A percentile compares a stretch with the other conserved stretches of the same genome.
Evolutionary conservation across 2,113 vertebrate species (phyloP).

Genomic region (Desmodus rotundus): DNA sequence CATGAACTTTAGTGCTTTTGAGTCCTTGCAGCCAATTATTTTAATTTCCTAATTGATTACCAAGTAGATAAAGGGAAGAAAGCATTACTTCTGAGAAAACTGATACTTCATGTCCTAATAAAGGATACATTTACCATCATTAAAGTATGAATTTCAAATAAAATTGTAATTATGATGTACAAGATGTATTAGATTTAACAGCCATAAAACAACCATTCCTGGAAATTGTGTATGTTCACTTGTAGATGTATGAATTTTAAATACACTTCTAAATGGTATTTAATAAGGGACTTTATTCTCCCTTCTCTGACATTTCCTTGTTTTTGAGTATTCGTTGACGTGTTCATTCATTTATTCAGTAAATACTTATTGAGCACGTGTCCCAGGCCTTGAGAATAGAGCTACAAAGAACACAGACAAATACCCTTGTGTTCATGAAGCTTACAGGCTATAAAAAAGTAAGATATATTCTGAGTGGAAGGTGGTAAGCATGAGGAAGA

Average conservation of each 20-base stretch:
- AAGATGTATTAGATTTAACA: not conserved
- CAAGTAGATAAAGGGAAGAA: not conserved
- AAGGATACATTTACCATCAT: not conserved
- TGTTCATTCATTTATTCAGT: not conserved
- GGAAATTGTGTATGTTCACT: not conserved
- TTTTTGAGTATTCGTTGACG: not conserved
- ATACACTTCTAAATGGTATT: not conserved
- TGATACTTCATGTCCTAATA: not conserved
- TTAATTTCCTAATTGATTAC: not conserved
- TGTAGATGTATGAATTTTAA: not conserved
- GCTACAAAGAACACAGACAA: not conserved
- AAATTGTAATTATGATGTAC: not conserved
- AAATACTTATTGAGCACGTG: not conserved
- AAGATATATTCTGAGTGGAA: not conserved
- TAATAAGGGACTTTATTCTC: not conserved
- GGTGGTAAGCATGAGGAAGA: not conserved
- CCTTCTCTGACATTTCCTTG: not conserved
- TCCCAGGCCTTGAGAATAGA: not conserved
- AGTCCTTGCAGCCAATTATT: not conserved
- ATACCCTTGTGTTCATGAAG: not conserved
- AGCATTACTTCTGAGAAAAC: not conserved
- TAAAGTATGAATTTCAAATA: not conserved
- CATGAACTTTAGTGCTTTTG: not conserved
- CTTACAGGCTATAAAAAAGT: not conserved
- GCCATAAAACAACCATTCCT: not conserved